These are phyloP conservation scores for Piaya cayana DNA, from an alignment of 2,113 vertebrate species.

Conservation along the genomic window DNA sequence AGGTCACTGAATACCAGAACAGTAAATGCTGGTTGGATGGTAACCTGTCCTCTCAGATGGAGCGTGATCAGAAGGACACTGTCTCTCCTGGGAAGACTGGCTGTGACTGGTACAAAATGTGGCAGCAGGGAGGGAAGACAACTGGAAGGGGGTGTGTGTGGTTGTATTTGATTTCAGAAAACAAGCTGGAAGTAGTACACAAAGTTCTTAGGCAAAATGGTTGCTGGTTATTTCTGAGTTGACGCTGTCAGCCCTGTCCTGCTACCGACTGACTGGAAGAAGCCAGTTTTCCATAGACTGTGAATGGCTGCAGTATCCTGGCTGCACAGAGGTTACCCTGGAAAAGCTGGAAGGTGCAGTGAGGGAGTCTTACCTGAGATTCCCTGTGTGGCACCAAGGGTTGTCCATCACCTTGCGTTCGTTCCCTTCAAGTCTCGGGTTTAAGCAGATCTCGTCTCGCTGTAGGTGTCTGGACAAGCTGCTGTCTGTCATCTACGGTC, in stretches of 20 bases:
- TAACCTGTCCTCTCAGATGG: neutral
- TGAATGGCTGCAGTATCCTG: neutral
- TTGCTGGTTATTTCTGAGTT: neutral
- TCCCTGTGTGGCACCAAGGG: fast-evolving
- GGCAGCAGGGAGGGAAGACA: neutral
- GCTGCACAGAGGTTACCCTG: neutral
- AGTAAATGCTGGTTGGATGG: neutral
- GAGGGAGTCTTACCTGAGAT: neutral
- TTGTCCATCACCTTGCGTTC: neutral
- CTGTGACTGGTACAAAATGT: neutral
- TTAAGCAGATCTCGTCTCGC: neutral
- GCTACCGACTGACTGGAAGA: neutral
- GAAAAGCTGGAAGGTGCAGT: neutral
- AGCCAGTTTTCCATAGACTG: neutral
- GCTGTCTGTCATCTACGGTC: fast-evolving
- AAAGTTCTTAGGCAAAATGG: neutral
- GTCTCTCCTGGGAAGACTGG: neutral
- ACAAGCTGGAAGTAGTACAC: neutral
- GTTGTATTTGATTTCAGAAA: neutral
- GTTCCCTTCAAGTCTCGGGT: neutral
- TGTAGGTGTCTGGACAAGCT: neutral
- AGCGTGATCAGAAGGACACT: fast-evolving
- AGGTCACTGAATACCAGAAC: neutral
- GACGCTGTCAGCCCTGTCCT: neutral
- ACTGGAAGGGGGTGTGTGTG: neutral